Evolutionary conservation across 2,888 invertebrate species (phyloP).

Genomic region (Zeuzera pyrina): DNA sequence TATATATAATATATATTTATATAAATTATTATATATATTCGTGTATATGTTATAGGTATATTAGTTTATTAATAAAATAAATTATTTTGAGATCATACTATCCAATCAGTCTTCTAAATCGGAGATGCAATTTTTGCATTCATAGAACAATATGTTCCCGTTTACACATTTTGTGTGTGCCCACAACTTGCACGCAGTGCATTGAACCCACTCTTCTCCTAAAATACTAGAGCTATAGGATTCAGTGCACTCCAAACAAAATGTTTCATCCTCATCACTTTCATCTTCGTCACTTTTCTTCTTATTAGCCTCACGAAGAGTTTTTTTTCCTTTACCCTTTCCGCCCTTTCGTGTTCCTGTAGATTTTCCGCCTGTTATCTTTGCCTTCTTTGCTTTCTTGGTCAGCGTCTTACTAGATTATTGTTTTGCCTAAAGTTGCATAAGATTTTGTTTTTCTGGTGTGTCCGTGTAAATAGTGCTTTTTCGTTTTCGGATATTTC

Average conservation of each 20-base stretch:
- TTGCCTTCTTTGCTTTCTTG: background rate
- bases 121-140: slow-evolving; percentile 4
- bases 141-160: slow-evolving; percentile 2
- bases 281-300: background rate
- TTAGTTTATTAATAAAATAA: too few species aligned
- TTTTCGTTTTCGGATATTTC: slow-evolving; percentile 8
- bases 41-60: too few species aligned
- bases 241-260: slow-evolving; percentile 11
- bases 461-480: slow-evolving; percentile 10
- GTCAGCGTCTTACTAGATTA: background rate
- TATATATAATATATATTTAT: too few species aligned
- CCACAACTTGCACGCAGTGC: slow-evolving; percentile 9
- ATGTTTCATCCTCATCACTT: slow-evolving; percentile 8
- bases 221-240: slow-evolving; percentile 7
- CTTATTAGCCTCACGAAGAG: background rate
- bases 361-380: background rate
- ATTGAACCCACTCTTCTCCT: slow-evolving; percentile 9
- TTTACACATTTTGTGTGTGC: slow-evolving; percentile 3
- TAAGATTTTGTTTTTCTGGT: slow-evolving; percentile 11
- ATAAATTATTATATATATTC: too few species aligned
- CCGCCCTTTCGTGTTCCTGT: background rate
- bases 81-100: too few species aligned
- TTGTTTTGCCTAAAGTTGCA: background rate
- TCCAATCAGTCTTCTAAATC: too few species aligned
- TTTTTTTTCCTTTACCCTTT: background rate